Percentiles rank a stretch among this genome's conserved stretches.
Conservation (phyloP, 2,797 vertebrate species). For the Ara ararauna region DNA sequence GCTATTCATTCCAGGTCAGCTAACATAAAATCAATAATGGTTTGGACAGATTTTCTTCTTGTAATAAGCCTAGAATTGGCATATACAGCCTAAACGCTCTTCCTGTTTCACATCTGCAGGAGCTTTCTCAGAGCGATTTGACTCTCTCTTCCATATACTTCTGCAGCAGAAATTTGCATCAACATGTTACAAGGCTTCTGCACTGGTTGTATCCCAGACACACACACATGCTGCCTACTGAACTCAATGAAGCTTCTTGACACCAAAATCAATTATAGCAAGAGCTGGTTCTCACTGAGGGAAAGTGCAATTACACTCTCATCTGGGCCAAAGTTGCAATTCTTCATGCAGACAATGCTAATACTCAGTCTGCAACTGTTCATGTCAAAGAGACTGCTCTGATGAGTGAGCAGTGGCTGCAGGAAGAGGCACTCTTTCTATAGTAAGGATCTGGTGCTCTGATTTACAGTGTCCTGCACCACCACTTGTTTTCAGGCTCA, state of each 20-base stretch:
- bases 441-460: neutral
- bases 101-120: neutral
- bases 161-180: neutral
- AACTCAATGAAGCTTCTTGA: neutral
- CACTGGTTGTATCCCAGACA: neutral
- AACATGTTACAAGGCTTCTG: rapidly evolving
- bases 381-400: neutral
- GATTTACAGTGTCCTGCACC: neutral
- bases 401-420: neutral
- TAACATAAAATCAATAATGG: neutral
- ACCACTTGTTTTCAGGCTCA: neutral
- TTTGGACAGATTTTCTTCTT: neutral
- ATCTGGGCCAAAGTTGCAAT: neutral
- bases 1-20: conserved; percentile 5
- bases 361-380: neutral
- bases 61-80: neutral
- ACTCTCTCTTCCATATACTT: neutral
- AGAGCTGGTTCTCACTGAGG: neutral
- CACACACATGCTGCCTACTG: neutral
- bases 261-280: neutral
- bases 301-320: neutral
- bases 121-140: neutral
- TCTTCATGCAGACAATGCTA: neutral
- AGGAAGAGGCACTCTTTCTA: neutral
- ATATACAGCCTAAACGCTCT: neutral